These are phyloP conservation scores for Eutolmus rufibarbis DNA, from an alignment of 2,888 invertebrate species.

Conservation along the genomic window DNA sequence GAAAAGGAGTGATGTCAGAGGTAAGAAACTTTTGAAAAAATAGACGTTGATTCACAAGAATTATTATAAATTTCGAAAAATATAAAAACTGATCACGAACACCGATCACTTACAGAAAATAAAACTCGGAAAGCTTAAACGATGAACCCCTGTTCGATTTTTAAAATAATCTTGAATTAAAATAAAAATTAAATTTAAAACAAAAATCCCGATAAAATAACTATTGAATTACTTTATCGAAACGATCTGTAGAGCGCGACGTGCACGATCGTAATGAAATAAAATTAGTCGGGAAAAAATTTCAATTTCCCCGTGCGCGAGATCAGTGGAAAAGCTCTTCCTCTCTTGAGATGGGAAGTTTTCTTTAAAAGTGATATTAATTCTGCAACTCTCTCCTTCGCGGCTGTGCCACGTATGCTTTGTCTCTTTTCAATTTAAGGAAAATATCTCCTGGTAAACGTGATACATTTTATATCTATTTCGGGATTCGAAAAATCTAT, in stretches of 20 bases:
- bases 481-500: conserved; percentile 49
- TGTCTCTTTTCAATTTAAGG: background rate
- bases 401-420: background rate
- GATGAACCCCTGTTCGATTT: background rate
- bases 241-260: conserved; percentile 59
- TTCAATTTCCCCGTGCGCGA: background rate
- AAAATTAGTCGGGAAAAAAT: conserved; percentile 3
- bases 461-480: conserved; percentile 49
- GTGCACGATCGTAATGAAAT: conserved; percentile 62
- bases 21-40: background rate
- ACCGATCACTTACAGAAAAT: background rate
- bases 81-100: background rate
- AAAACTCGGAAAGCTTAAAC: background rate
- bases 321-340: conserved; percentile 20
- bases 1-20: background rate
- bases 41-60: background rate
- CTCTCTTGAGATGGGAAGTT: conserved; percentile 1
- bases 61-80: background rate
- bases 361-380: conserved; percentile 33
- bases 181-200: background rate
- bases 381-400: conserved; percentile 21
- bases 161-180: background rate
- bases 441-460: conserved; percentile 36
- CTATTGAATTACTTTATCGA: conserved; percentile 26
- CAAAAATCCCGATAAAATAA: background rate